Percentiles rank a stretch among this genome's conserved stretches.
Conservation (phyloP, 2,888 invertebrate species). For the Hypolimnas misippus region DNA sequence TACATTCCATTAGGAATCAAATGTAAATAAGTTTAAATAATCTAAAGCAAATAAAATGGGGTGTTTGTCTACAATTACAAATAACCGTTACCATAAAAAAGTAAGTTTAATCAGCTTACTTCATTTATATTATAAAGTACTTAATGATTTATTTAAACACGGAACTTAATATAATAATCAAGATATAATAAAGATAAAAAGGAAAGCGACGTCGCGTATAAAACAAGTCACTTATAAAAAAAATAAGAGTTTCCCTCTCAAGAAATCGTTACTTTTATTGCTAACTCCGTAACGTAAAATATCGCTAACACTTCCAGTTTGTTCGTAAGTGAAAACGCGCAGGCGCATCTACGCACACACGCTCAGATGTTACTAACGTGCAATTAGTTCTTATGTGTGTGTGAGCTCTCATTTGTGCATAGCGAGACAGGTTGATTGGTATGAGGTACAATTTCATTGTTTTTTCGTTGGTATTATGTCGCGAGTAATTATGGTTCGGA, state of each 20-base stretch:
- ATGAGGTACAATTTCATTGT: constrained; percentile 35
- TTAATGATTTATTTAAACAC: constrained; percentile 1
- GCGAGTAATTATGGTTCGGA: constrained; percentile 23
- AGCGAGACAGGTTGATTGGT: constrained; percentile 39
- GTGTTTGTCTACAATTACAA: no score
- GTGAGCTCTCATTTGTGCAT: constrained; percentile 44
- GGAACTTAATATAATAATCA: constrained; percentile 15
- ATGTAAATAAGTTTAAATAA: background rate
- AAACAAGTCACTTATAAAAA: constrained; percentile 33
- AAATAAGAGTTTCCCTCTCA: constrained; percentile 34
- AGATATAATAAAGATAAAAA: constrained; percentile 28
- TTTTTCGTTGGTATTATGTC: constrained; percentile 30
- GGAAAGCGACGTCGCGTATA: constrained; percentile 28
- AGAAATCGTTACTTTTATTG: constrained; percentile 35
- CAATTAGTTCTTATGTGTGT: constrained; percentile 39
- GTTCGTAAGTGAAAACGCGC: constrained; percentile 43
- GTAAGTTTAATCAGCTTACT: background rate
- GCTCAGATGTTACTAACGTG: constrained; percentile 21
- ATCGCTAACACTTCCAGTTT: constrained; percentile 44
- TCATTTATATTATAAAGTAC: background rate
- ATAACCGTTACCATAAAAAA: background rate
- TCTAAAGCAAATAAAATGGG: no score
- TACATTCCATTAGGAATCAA: background rate
- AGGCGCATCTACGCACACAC: constrained; percentile 36
- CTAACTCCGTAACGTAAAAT: constrained; percentile 26